Conservation (phyloP, 2,888 invertebrate genomes). For the Cylindroiulus punctatus region DNA sequence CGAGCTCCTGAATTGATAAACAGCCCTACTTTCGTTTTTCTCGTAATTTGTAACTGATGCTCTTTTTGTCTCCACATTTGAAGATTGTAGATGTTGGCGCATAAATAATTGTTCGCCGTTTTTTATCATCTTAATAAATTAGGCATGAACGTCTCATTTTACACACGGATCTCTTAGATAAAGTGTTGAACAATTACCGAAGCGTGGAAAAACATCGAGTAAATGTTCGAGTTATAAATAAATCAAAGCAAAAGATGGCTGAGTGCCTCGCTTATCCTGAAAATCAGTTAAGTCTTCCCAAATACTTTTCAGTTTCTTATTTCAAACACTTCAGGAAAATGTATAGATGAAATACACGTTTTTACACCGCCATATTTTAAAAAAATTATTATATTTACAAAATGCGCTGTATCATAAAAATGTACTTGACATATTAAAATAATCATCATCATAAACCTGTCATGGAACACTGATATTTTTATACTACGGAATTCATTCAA, state of each 20-base stretch:
- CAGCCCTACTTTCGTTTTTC: not conserved
- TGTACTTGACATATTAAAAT: too few relatives aligned
- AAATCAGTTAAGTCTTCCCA: too few relatives aligned
- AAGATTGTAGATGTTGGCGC: constrained; percentile 12
- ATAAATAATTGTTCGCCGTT: constrained; percentile 19
- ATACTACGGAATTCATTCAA: too few relatives aligned
- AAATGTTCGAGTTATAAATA: constrained; percentile 23
- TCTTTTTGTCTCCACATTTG: not conserved
- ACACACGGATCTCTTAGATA: not conserved
- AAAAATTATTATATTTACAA: too few relatives aligned
- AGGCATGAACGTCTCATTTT: constrained; percentile 12
- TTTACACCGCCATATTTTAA: too few relatives aligned
- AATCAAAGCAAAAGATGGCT: not conserved
- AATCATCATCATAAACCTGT: too few relatives aligned
- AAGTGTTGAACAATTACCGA: constrained; percentile 13
- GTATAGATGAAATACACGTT: too few relatives aligned
- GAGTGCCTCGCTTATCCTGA: not conserved
- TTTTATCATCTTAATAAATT: constrained; percentile 27
- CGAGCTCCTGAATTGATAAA: not conserved
- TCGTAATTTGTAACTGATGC: not conserved
- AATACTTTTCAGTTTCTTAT: too few relatives aligned
- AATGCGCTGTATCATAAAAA: too few relatives aligned
- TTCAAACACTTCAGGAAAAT: too few relatives aligned
- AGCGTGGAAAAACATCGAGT: constrained; percentile 14
- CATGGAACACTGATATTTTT: too few relatives aligned